phyloP scores from a whole-genome alignment of 2,888 invertebrate genomes.

The Neocrepidodera transversa region DNA sequence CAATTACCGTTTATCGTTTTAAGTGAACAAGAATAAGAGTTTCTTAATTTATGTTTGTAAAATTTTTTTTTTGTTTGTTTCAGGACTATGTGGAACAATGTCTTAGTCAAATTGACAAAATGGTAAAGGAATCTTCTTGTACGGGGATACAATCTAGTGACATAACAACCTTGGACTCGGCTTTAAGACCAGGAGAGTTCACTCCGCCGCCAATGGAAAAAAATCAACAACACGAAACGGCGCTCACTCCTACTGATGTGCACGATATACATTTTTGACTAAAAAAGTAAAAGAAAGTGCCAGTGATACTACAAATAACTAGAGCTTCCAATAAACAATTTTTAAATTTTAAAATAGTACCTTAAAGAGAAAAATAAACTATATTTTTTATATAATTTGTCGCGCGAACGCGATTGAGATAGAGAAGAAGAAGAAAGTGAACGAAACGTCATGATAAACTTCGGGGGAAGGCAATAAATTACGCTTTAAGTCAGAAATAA shows the following conservation, averaged over 20 bases:
- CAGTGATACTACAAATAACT: conserved; percentile 38
- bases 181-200: conserved; percentile 51
- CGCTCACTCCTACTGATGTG: conserved; percentile 85
- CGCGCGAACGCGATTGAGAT: conserved; percentile 18
- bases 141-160: conserved; percentile 38
- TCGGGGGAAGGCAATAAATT: conserved; percentile 61
- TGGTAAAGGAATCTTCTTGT: conserved; percentile 67
- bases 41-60: neutral
- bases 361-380: conserved; percentile 33
- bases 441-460: conserved; percentile 44
- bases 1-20: neutral
- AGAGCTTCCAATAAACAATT: conserved; percentile 39
- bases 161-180: conserved; percentile 37
- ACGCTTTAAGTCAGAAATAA: conserved; percentile 55
- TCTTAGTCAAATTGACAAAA: conserved; percentile 79
- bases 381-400: conserved; percentile 34
- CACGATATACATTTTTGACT: conserved; percentile 80
- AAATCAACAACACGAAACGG: conserved; percentile 71
- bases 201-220: conserved; percentile 59
- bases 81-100: conserved; percentile 84
- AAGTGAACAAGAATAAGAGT: too few species aligned
- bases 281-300: conserved; percentile 33
- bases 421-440: conserved; percentile 36
- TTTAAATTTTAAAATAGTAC: conserved; percentile 38
- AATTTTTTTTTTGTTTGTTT: conserved; percentile 48